Evolutionary conservation across 1,140 invertebrate genomes (phyloP).

Genomic region (Diorhabda elongata): DNA sequence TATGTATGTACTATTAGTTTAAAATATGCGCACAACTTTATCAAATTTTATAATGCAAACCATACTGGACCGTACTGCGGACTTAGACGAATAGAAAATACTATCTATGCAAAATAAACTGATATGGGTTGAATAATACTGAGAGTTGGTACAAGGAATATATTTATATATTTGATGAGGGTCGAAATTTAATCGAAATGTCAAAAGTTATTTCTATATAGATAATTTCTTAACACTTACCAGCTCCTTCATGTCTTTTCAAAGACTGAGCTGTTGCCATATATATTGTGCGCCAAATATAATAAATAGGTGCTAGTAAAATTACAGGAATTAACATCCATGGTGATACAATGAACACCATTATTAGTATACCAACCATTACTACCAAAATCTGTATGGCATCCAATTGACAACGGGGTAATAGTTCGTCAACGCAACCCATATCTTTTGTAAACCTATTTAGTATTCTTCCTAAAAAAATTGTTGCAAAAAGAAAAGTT

Average conservation of each 20-base stretch:
- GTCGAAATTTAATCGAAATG: no score
- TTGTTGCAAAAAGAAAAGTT: no score
- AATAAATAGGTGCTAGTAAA: constrained; percentile 66
- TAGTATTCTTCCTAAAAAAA: constrained; percentile 52
- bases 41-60: no score
- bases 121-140: no score
- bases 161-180: no score
- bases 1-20: no score
- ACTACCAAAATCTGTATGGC: constrained; percentile 65
- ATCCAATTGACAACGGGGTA: constrained; percentile 77
- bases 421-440: constrained; percentile 77
- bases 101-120: no score
- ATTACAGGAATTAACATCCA: constrained; percentile 68
- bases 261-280: constrained; percentile 78
- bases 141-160: no score
- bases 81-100: no score
- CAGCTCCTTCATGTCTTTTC: constrained; percentile 76
- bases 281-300: constrained; percentile 73
- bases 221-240: neutral
- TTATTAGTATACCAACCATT: constrained; percentile 47
- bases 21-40: no score
- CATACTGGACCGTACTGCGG: no score
- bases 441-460: constrained; percentile 77
- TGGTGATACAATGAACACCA: constrained; percentile 60
- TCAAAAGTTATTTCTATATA: no score